Conservation (phyloP, 1,140 invertebrate species). For the Aphelinus atriplicis region DNA sequence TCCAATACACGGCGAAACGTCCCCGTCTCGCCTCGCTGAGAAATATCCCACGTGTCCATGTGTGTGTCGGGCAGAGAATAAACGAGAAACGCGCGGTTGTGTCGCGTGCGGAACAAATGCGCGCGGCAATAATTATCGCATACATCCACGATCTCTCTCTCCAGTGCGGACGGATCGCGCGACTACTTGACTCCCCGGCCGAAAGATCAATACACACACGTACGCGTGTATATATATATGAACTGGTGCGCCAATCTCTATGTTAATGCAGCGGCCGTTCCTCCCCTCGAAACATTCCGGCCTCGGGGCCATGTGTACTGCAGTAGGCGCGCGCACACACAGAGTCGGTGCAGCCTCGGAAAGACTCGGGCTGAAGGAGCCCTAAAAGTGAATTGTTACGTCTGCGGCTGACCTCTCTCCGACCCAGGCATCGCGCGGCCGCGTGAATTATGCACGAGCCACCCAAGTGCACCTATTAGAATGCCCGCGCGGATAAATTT, state of each 20-base stretch:
- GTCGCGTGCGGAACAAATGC: too few relatives aligned
- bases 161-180: too few relatives aligned
- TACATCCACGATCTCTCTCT: too few relatives aligned
- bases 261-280: conserved; percentile 54
- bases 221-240: conserved; percentile 45
- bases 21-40: too few relatives aligned
- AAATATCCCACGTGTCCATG: too few relatives aligned
- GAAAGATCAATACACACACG: conserved; percentile 57
- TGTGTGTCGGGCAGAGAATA: too few relatives aligned
- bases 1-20: too few relatives aligned
- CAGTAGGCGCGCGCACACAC: conserved; percentile 19
- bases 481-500: conserved; percentile 23
- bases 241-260: conserved; percentile 65
- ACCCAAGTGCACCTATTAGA: conserved; percentile 36
- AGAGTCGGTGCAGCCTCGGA: conserved; percentile 42
- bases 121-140: too few relatives aligned
- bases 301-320: too few relatives aligned
- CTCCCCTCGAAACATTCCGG: too few relatives aligned
- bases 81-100: too few relatives aligned
- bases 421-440: conserved; percentile 50
- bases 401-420: conserved; percentile 64
- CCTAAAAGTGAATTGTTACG: conserved; percentile 68
- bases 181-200: conserved; percentile 51
- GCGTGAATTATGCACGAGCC: conserved; percentile 55
- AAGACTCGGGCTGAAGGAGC: conserved; percentile 56